phyloP scores from a whole-genome alignment of 2,113 vertebrate genomes.

The Ptychochromis oligacanthus region DNA sequence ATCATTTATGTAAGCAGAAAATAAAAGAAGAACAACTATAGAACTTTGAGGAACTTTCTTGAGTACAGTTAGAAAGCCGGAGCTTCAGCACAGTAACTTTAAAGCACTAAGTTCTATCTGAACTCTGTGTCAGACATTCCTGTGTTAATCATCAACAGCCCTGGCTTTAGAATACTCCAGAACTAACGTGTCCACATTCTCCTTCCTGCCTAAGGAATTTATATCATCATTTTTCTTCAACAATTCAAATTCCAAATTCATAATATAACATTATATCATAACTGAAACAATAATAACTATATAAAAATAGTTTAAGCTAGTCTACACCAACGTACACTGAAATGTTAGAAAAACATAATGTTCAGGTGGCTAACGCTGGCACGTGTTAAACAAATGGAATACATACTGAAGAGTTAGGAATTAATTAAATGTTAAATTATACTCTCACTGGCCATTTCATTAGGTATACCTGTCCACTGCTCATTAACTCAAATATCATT shows the following conservation, averaged over 20 bases:
- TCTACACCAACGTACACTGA: no score
- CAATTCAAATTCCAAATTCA: neutral
- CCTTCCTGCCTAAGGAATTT: neutral
- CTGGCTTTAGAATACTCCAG: neutral
- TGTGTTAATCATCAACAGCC: constrained; percentile 11
- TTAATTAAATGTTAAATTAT: no score
- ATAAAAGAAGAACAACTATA: neutral
- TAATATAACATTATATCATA: no score
- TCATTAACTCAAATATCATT: no score
- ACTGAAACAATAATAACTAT: no score
- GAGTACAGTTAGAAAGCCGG: neutral
- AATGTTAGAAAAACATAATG: no score
- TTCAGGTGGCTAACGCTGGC: no score
- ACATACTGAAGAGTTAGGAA: no score
- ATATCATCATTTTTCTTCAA: neutral
- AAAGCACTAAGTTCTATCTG: neutral
- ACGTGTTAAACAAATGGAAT: no score
- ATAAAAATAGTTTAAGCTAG: no score
- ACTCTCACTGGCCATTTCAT: no score
- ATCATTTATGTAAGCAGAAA: neutral
- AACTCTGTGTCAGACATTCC: neutral
- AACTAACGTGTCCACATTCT: neutral
- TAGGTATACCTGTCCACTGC: no score
- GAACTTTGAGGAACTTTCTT: constrained; percentile 6
- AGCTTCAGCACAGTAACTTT: neutral